A percentile compares a stretch with the other conserved stretches of the same genome.
Conservation (phyloP, 1,140 invertebrate genomes). For the Penaeus japonicus region DNA sequence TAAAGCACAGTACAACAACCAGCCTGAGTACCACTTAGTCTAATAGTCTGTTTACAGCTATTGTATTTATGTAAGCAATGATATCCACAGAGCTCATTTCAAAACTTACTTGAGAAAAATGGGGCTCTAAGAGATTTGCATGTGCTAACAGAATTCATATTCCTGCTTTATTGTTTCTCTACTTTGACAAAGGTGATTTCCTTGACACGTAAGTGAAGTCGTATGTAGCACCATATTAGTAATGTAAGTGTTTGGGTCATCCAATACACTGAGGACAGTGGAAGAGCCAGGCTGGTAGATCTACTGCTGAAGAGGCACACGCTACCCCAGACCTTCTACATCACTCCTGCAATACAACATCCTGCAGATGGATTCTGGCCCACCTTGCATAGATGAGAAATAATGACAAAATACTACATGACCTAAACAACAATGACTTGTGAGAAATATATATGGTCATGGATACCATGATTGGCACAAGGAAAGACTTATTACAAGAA, state of each 20-base stretch:
- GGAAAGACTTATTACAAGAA: constrained; percentile 31
- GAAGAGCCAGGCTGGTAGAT: constrained; percentile 26
- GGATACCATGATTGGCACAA: constrained; percentile 40
- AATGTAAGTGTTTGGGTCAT: constrained; percentile 9
- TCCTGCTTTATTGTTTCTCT: no score
- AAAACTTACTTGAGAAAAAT: no score
- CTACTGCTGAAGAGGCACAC: constrained; percentile 47
- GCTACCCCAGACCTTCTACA: constrained; percentile 8
- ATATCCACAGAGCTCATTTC: no score
- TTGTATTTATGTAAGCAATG: no score
- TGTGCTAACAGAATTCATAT: no score
- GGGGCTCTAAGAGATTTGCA: no score
- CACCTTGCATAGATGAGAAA: background rate
- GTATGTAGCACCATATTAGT: constrained; percentile 50
- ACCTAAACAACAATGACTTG: constrained; percentile 44
- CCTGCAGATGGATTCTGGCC: background rate
- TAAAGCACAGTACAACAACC: constrained; percentile 37
- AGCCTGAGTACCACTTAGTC: constrained; percentile 24
- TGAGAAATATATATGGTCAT: constrained; percentile 39
- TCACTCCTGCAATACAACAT: background rate
- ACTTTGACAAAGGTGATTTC: no score
- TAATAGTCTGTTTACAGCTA: no score
- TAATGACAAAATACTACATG: constrained; percentile 33
- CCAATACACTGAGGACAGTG: background rate
- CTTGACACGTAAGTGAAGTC: background rate